A percentile compares a stretch with the other conserved stretches of the same genome.
Evolutionary conservation across 2,113 vertebrate species (phyloP).

Genomic region (Bos indicus): DNA sequence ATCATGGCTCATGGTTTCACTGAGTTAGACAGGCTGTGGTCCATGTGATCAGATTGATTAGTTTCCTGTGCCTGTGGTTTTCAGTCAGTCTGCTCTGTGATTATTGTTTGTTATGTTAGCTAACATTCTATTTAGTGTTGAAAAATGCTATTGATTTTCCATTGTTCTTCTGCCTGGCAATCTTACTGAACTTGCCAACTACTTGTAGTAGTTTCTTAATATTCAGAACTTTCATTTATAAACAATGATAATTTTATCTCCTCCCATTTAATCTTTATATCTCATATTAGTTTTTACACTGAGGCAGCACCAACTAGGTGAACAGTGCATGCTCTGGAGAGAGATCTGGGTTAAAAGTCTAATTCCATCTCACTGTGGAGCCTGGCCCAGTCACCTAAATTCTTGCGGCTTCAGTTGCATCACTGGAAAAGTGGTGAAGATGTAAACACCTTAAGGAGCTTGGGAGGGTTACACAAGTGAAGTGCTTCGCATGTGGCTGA

Average conservation of each 20-base stretch:
- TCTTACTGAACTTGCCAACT: not conserved
- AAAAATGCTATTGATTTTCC: not conserved
- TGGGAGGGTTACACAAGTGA: not conserved
- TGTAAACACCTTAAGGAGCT: not conserved
- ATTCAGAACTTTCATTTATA: not conserved
- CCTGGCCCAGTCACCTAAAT: not conserved
- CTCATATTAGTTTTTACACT: not conserved
- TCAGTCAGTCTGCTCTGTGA: not conserved
- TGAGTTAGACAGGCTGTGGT: not conserved
- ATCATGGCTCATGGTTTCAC: not conserved
- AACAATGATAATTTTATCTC: not conserved
- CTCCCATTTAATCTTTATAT: not conserved
- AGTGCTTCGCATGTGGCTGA: not conserved
- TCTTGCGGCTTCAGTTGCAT: not conserved
- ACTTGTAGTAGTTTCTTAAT: not conserved
- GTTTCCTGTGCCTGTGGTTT: not conserved
- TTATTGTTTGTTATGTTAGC: not conserved
- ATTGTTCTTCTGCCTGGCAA: not conserved
- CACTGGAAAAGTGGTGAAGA: not conserved
- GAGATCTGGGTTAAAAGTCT: not conserved
- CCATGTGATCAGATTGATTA: not conserved
- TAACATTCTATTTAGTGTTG: not conserved
- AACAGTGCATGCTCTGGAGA: not conserved
- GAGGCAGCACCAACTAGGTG: not conserved
- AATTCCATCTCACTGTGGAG: not conserved